Evolutionary conservation across 2,888 invertebrate species (phyloP).

Genomic region (Noctuana brunneofusca): DNA sequence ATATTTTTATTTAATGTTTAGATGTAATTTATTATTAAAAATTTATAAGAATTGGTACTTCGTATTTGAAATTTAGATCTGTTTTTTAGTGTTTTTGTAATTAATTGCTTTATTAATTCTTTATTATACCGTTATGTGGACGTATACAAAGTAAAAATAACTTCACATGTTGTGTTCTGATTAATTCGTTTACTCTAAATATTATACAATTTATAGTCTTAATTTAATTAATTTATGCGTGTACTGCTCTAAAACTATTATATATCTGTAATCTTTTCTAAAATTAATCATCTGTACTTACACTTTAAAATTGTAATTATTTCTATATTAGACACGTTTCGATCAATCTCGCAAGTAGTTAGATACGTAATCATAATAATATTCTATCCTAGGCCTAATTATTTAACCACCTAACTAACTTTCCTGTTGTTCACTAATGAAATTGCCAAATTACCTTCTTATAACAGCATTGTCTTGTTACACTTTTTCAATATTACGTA

Average conservation of each 20-base stretch:
- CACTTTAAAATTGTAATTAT: slow-evolving; percentile 36
- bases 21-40: background rate
- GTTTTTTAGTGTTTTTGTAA: no score
- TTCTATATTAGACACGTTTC: slow-evolving; percentile 55
- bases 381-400: slow-evolving; percentile 57
- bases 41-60: background rate
- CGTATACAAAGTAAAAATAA: no score
- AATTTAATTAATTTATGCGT: no score
- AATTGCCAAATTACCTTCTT: slow-evolving; percentile 77
- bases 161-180: no score
- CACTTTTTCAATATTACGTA: slow-evolving; percentile 52
- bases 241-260: background rate
- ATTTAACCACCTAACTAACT: slow-evolving; percentile 58
- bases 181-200: background rate
- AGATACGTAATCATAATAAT: slow-evolving; percentile 60
- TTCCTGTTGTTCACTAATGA: slow-evolving; percentile 58
- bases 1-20: background rate
- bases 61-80: no score
- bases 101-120: no score
- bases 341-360: slow-evolving; percentile 66
- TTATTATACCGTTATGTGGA: no score
- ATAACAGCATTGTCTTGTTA: slow-evolving; percentile 59
- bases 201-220: background rate
- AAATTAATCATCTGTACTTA: slow-evolving; percentile 26
- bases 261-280: slow-evolving; percentile 3